A percentile compares a stretch with the other conserved stretches of the same genome.
Conservation (phyloP, 2,113 vertebrate species). For the Phoxinus phoxinus region DNA sequence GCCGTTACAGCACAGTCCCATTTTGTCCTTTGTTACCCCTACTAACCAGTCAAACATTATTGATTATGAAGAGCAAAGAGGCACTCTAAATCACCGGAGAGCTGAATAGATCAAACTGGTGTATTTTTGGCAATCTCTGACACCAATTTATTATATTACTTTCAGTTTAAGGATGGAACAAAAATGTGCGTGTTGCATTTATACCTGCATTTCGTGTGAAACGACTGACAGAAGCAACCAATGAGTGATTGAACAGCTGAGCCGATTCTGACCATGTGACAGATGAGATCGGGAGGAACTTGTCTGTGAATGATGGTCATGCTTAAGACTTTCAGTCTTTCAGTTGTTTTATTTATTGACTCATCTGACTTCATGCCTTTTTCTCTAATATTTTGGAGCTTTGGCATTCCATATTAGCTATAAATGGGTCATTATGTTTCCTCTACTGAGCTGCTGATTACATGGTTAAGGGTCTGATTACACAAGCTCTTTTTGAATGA, state of each 20-base stretch:
- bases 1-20: not conserved
- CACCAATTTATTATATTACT: not conserved
- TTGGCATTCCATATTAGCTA: conserved; percentile 21
- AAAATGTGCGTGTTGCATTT: not conserved
- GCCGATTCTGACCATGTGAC: conserved; percentile 27
- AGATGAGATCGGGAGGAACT: conserved; percentile 15
- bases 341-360: conserved; percentile 22
- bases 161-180: not conserved
- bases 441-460: conserved; percentile 35
- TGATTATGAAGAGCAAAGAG: conserved; percentile 17
- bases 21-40: not conserved
- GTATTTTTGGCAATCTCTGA: not conserved
- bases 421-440: conserved; percentile 37
- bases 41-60: conserved; percentile 7
- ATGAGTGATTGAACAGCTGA: conserved; percentile 9
- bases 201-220: not conserved
- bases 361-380: conserved; percentile 21
- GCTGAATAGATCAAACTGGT: conserved; percentile 5
- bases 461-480: conserved; percentile 43
- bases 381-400: not conserved
- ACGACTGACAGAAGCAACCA: not conserved
- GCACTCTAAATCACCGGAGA: not conserved
- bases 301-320: conserved; percentile 32
- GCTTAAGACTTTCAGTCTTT: conserved; percentile 8
- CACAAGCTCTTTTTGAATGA: conserved; percentile 35